Evolutionary conservation across 2,888 invertebrate genomes (phyloP).

Genomic region (Thymelicus sylvestris): DNA sequence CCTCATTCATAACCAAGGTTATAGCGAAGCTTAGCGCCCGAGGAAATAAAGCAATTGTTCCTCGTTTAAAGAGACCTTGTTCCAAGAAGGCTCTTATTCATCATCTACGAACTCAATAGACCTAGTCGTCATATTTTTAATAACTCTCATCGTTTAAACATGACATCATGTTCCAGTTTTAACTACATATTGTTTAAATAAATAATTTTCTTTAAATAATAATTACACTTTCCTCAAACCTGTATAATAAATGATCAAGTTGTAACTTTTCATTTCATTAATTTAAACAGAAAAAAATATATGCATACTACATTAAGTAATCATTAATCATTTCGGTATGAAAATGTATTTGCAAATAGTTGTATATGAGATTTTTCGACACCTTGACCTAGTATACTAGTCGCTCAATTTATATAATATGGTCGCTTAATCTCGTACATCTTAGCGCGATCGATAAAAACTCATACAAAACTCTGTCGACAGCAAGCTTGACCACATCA

Average conservation of each 20-base stretch:
- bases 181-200: background rate
- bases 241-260: too few relatives aligned
- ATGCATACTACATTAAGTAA: too few relatives aligned
- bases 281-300: too few relatives aligned
- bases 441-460: constrained; percentile 26
- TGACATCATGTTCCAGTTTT: constrained; percentile 17
- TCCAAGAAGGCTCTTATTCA: constrained; percentile 21
- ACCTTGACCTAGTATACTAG: constrained; percentile 30
- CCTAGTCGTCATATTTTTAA: constrained; percentile 24
- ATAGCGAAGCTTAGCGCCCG: background rate
- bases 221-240: too few relatives aligned
- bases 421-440: constrained; percentile 15
- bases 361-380: background rate
- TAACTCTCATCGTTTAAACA: constrained; percentile 14
- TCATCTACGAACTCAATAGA: constrained; percentile 22
- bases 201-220: too few relatives aligned
- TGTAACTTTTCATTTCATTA: too few relatives aligned
- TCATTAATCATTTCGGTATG: constrained; percentile 5
- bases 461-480: constrained; percentile 19
- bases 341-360: background rate
- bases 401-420: constrained; percentile 3
- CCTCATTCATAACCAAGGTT: constrained; percentile 5
- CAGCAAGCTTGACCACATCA: constrained; percentile 2
- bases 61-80: constrained; percentile 8
- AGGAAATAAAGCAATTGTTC: constrained; percentile 24